Evolutionary conservation across 2,113 vertebrate genomes (phyloP).

Genomic region (Cochlearius cochlearius): DNA sequence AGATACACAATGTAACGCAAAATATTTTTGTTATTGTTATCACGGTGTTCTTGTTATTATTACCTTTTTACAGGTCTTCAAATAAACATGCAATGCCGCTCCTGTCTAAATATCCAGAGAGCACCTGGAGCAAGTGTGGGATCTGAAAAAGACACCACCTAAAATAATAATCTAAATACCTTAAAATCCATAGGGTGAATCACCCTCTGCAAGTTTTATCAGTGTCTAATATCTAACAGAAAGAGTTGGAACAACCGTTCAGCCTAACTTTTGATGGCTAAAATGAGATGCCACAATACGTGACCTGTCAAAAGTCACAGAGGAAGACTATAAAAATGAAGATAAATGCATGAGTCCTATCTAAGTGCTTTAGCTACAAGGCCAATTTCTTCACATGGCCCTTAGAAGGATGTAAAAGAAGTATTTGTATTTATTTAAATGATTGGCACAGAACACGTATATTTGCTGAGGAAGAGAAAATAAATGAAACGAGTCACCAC

Average conservation of each 20-base stretch:
- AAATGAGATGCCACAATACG: not conserved
- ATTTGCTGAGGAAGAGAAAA: not conserved
- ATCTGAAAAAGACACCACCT: not conserved
- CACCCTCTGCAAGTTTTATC: not conserved
- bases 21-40: not conserved
- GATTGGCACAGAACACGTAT: not conserved
- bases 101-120: not conserved
- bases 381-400: not conserved
- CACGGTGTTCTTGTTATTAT: not conserved
- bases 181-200: not conserved
- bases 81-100: not conserved
- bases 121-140: not conserved
- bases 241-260: not conserved
- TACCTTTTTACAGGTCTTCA: not conserved
- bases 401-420: not conserved
- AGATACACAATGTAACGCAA: not conserved
- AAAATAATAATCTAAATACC: not conserved
- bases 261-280: not conserved
- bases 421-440: not conserved
- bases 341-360: not conserved
- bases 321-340: not conserved
- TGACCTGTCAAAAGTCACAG: not conserved
- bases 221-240: not conserved
- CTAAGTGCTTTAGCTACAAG: not conserved
- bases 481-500: not conserved